Evolutionary conservation across 2,888 invertebrate species (phyloP).

Genomic region (Megaustenia siamemsis): DNA sequence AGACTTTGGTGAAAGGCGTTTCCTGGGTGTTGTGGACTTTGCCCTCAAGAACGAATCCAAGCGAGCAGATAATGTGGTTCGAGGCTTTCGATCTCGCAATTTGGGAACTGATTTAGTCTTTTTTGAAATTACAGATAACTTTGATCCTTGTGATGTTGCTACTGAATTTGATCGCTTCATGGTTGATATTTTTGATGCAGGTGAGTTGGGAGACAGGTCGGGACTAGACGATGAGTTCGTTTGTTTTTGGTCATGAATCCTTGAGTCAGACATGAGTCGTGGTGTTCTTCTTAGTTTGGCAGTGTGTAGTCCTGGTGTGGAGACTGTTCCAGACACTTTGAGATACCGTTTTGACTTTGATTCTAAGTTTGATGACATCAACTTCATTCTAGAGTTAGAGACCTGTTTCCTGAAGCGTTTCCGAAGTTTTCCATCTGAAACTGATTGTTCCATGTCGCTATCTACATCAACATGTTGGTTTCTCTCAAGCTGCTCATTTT

Average conservation of each 20-base stretch:
- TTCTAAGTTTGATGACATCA: not conserved
- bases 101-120: not conserved
- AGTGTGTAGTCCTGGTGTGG: too few relatives aligned
- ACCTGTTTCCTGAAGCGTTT: not conserved
- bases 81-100: not conserved
- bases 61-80: too few relatives aligned
- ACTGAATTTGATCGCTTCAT: not conserved
- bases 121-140: not conserved
- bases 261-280: too few relatives aligned
- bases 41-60: too few relatives aligned
- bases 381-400: not conserved
- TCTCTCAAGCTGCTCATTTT: too few relatives aligned
- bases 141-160: not conserved
- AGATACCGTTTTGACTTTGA: not conserved
- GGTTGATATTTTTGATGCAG: not conserved
- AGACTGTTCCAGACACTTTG: not conserved
- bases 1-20: not conserved
- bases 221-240: too few relatives aligned
- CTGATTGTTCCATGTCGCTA: not conserved
- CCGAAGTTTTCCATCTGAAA: not conserved
- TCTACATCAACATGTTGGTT: not conserved
- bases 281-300: too few relatives aligned
- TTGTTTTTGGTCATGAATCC: too few relatives aligned
- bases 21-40: not conserved
- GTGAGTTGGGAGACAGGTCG: not conserved